Percentiles rank a stretch among this genome's conserved stretches.
phyloP scores from a whole-genome alignment of 2,888 invertebrate species.

The Agriopis marginaria region DNA sequence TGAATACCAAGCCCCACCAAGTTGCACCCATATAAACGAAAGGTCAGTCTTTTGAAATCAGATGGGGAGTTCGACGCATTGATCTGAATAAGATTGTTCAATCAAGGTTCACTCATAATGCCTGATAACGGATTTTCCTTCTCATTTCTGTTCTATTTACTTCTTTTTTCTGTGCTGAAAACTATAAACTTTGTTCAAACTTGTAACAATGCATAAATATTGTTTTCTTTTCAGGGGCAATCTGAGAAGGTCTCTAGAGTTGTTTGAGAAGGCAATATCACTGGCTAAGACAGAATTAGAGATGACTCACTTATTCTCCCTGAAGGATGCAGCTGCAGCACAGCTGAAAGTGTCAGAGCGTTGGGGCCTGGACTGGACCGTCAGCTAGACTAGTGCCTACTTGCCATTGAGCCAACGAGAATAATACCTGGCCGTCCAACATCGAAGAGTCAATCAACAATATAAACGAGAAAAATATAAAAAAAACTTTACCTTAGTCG shows the following conservation, averaged over 20 bases:
- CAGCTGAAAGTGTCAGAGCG: conserved; percentile 93
- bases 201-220: background rate
- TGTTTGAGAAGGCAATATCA: conserved; percentile 95
- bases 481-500: conserved; percentile 11
- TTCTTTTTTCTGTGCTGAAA: too few species aligned
- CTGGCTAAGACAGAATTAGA: conserved; percentile 95
- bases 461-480: conserved; percentile 16
- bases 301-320: conserved; percentile 95
- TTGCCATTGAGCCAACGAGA: conserved; percentile 63
- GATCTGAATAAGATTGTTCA: too few species aligned
- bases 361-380: conserved; percentile 88
- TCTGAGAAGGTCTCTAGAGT: conserved; percentile 91
- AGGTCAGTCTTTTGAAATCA: too few species aligned
- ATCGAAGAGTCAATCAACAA: conserved; percentile 15
- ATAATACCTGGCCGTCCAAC: conserved; percentile 66
- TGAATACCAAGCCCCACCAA: too few species aligned
- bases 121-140: too few species aligned
- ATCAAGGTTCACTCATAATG: too few species aligned
- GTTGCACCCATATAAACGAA: too few species aligned
- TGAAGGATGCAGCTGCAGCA: conserved; percentile 95
- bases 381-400: conserved; percentile 70
- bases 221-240: conserved; percentile 89
- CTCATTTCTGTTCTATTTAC: too few species aligned
- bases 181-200: background rate
- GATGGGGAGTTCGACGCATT: too few species aligned